Conservation (phyloP, 2,113 vertebrate species). For the Platycercus adscitus region DNA sequence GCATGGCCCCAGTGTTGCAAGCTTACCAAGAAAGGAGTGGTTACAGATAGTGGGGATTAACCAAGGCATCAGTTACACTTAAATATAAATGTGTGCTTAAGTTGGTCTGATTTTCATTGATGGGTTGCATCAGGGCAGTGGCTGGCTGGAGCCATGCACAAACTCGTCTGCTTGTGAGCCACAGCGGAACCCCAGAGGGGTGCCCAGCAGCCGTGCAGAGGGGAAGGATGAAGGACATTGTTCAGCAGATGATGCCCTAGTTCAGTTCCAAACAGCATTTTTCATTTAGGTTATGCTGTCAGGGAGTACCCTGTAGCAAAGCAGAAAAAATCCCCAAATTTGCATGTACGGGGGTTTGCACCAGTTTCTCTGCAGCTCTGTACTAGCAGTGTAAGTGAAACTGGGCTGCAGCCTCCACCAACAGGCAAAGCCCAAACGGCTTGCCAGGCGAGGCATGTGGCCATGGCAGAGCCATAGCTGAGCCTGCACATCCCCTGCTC, state of each 20-base stretch:
- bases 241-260: neutral
- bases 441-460: neutral
- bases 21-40: neutral
- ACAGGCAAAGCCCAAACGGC: neutral
- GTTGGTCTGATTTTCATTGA: no score
- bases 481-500: neutral
- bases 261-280: neutral
- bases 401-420: neutral
- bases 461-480: accelerated
- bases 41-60: neutral
- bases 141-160: neutral
- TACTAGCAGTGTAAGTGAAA: neutral
- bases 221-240: neutral
- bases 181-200: neutral
- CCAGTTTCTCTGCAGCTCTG: neutral
- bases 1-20: accelerated
- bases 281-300: conserved; percentile 15
- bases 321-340: neutral
- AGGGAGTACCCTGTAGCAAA: conserved; percentile 7
- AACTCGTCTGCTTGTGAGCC: neutral
- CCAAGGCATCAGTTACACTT: neutral
- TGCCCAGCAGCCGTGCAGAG: neutral
- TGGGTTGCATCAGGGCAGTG: neutral
- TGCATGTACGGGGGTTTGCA: neutral
- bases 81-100: neutral